Evolutionary conservation across 2,888 invertebrate genomes (phyloP), one percentile per base, ranked within the genome.

Genomic region (Nymphalis polychloros): DNA sequence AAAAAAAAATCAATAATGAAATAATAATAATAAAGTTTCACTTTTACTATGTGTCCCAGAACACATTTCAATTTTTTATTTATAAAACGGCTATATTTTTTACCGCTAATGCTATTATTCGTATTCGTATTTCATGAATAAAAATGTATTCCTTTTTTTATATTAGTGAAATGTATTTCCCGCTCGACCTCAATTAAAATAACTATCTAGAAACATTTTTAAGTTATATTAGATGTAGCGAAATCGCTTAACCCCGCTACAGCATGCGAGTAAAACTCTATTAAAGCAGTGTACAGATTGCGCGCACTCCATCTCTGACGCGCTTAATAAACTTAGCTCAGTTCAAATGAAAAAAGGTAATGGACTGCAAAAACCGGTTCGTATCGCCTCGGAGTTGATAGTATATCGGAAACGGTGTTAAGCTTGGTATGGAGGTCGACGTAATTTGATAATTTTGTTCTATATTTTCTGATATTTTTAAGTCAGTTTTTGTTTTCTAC

Each of bases 301-400:
- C 63, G 61, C 64, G 10, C 55, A 65, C 73, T 83, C 79, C 83
- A 84, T 81, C 77, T 80, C 75, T 76, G 82, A 81, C 83, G 83
- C 79, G 79, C 75, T 79, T 88, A 87, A 88, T 89, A 85, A 85
- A 86, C 85, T 89, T 87, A 88, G 84, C 85, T 82, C 78, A 76
- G 78, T 72, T 79, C 76, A 72, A 79, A 85, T 84, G 81, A 84
- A 87, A 87, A 87, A 84, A 82, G 79, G 84, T 86, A 88, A 88
- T 88, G 87, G 86, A 86, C 78, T 84, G 87, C 83, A 84, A 86
- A 81, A 81, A 81, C 78, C 72, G 77, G 73, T 69, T 69, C 70
- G 78, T 72, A 70, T 75, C 73, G 70, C 57, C 8, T 35, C 8
- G 19, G 13, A 19, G n/a, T 53, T 72, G 74, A 62, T 67, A 67